Percentiles rank a stretch among this genome's conserved stretches.
These are phyloP conservation scores for Eretmochelys imbricata DNA, from an alignment of 2,113 vertebrate genomes.

Conservation along the genomic window DNA sequence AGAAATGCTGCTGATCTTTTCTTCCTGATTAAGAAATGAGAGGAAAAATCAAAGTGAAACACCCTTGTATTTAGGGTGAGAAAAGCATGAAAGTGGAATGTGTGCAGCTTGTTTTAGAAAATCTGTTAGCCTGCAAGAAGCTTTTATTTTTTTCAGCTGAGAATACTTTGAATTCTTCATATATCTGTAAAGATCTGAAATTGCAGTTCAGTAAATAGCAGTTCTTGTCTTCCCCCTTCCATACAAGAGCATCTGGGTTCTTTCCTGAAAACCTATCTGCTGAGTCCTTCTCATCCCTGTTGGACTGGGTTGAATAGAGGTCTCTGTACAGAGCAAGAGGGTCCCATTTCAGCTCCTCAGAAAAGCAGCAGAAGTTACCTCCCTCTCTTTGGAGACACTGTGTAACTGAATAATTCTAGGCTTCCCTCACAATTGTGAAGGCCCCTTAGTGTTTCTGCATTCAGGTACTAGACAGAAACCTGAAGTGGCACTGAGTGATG, in stretches of 20 bases:
- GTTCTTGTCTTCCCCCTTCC: constrained; percentile 42
- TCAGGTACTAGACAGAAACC: neutral
- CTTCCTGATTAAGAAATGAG: neutral
- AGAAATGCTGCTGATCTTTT: neutral
- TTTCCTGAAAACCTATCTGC: constrained; percentile 21
- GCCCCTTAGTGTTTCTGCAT: neutral
- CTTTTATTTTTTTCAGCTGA: neutral
- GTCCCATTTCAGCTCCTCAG: constrained; percentile 10
- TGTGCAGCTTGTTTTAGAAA: neutral
- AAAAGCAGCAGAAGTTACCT: neutral
- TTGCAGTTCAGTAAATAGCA: constrained; percentile 24
- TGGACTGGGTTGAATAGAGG: neutral
- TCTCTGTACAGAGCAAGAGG: neutral
- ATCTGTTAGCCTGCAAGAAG: neutral
- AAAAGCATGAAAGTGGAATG: neutral
- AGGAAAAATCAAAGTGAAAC: constrained; percentile 12
- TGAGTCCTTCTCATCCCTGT: constrained; percentile 19
- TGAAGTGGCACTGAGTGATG: neutral
- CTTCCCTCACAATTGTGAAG: constrained; percentile 32
- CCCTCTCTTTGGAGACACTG: too few relatives aligned
- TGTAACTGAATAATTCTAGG: constrained; percentile 10
- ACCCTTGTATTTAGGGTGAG: neutral
- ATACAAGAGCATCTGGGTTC: constrained; percentile 4
- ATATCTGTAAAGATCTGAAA: constrained; percentile 29
- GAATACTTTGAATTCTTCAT: constrained; percentile 54